Conservation (phyloP, 1,140 invertebrate species). For the Halictus rubicundus region DNA sequence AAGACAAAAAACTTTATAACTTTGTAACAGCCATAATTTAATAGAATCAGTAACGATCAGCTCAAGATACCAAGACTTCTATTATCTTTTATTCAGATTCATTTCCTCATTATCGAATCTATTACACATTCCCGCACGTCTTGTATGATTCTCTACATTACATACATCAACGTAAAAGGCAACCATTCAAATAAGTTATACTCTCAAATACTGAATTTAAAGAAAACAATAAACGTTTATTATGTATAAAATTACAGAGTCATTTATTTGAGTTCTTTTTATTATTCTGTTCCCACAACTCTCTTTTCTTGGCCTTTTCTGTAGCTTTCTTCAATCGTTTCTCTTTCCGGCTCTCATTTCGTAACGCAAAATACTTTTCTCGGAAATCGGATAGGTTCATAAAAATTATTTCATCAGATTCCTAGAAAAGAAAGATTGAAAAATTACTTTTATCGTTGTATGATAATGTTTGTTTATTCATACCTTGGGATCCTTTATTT, state of each 20-base stretch:
- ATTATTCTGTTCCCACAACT: slow-evolving; percentile 72
- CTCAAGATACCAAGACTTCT: slow-evolving; percentile 1
- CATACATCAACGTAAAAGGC: neutral
- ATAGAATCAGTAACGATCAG: neutral
- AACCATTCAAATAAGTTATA: slow-evolving; percentile 26
- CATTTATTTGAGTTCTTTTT: slow-evolving; percentile 57
- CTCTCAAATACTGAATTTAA: slow-evolving; percentile 16
- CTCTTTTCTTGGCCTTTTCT: slow-evolving; percentile 70
- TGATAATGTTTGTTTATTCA: slow-evolving; percentile 22
- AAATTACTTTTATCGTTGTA: slow-evolving; percentile 38
- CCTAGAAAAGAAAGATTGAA: slow-evolving; percentile 52
- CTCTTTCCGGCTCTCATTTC: slow-evolving; percentile 84
- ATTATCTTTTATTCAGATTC: neutral
- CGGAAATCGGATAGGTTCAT: slow-evolving; percentile 80
- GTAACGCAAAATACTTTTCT: slow-evolving; percentile 85
- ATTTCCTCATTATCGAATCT: neutral
- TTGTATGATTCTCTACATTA: slow-evolving; percentile 17
- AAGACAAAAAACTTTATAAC: neutral
- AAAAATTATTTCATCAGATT: slow-evolving; percentile 68
- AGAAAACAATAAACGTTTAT: slow-evolving; percentile 42
- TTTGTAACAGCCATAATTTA: neutral
- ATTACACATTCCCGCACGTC: slow-evolving; percentile 17
- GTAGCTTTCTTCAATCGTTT: slow-evolving; percentile 73
- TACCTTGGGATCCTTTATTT: slow-evolving; percentile 83
- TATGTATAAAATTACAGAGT: slow-evolving; percentile 38